phyloP scores from a whole-genome alignment of 2,797 vertebrate species.

The Simalia tracyae region DNA sequence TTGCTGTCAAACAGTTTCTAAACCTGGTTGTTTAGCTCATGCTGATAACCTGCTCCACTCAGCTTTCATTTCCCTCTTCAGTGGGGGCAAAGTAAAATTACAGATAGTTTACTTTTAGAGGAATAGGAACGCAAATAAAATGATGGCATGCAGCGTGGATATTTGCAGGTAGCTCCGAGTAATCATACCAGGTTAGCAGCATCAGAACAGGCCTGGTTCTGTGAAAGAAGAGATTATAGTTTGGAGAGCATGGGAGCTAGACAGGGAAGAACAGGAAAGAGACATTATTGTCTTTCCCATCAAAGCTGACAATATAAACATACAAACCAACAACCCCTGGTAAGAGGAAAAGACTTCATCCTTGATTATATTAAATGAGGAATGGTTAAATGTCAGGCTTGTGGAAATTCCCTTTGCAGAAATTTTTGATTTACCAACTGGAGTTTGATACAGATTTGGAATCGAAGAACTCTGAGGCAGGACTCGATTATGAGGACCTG shows the following conservation, averaged over 20 bases:
- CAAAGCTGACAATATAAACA: background rate
- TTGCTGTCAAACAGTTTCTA: conserved; percentile 26
- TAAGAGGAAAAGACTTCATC: background rate
- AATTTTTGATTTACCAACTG: background rate
- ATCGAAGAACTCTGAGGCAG: background rate
- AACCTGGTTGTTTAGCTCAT: conserved; percentile 4
- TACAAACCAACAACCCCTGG: background rate
- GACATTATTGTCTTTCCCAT: background rate
- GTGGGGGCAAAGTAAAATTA: conserved; percentile 19
- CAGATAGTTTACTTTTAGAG: background rate
- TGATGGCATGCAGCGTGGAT: background rate
- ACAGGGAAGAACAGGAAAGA: background rate
- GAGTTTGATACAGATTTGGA: background rate
- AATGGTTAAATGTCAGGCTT: background rate
- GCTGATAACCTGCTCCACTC: conserved; percentile 15
- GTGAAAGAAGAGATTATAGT: background rate
- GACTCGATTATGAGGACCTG: background rate
- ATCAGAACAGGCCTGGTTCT: background rate
- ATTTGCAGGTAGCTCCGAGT: background rate
- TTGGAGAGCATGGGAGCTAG: background rate
- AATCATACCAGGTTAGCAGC: conserved; percentile 3
- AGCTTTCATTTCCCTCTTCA: conserved; percentile 7
- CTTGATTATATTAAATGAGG: background rate
- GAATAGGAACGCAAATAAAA: conserved; percentile 1
- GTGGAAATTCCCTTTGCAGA: background rate